Base-by-base conservation (phyloP, 2,888 invertebrate genomes). In the Dermolepida albohirtum region DNA sequence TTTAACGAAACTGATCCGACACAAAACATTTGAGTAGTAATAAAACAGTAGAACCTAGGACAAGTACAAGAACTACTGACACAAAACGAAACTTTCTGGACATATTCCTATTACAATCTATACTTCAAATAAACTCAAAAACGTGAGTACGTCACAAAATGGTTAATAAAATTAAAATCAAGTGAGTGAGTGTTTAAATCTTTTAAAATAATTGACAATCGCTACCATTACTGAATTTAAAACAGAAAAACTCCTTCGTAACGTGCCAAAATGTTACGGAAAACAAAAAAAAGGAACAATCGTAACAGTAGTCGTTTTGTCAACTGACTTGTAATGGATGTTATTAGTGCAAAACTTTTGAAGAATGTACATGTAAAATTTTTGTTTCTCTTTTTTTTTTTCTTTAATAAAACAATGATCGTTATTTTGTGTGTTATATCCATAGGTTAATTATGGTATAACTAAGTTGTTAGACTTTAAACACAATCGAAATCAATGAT, bases 291-390 rank as follows among this genome's bases (percentile, higher is more conserved):
- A n/a, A n/a, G n/a, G n/a, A n/a, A 51, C 12, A 52, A 27, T 43
- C 41, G 27, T 47, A 29, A 54, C 7, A 59, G n/a, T 29, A 44
- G 34, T 44, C 27, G 59, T 44, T 44, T 44, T 27, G 8, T 44
- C 59, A 27, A 59, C 27, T 10, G 44, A 59, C 29, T 44, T 27
- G 59, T 29, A 44, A 44, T 59, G 59, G 29, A 59, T 59, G 43
- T 34, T 34, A 34, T 34, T 34, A 54, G 29, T 44, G 47, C 29
- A 43, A 59, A 59, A 59, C 44, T 59, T 59, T 27, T 59, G 6
- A 12, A 11, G 44, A 59, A 29, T 41, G 41, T 66, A 55, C 50
- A 49, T 78, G 73, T 75, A 59, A 59, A n/a, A 44, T 44, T 59
- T 29, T 14, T 12, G 16, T 59, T 59, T 27, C 29, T 27, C 29